Evolutionary conservation across 1,140 invertebrate genomes (phyloP).

Genomic region (Zaprionus taronus): DNA sequence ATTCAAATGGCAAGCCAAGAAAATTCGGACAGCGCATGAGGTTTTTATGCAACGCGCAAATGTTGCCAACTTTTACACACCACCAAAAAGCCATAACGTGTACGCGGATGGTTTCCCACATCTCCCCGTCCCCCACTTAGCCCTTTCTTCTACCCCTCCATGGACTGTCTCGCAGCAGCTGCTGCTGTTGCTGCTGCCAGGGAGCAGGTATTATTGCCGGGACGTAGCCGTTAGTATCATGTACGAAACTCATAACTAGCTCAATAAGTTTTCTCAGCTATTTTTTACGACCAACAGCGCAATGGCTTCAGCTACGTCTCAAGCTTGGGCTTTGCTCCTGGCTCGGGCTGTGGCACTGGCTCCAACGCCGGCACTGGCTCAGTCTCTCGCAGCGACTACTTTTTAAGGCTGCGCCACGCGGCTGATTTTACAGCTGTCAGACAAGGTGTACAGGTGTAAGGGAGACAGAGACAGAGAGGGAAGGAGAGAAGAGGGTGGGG

Average conservation of each 20-base stretch:
- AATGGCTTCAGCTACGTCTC: constrained; percentile 20
- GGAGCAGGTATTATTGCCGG: constrained; percentile 66
- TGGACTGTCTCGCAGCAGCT: constrained; percentile 13
- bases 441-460: constrained; percentile 57
- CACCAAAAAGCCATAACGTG: constrained; percentile 76
- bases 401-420: constrained; percentile 67
- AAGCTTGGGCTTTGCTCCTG: constrained; percentile 24
- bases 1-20: constrained; percentile 26
- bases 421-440: constrained; percentile 73
- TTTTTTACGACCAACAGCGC: constrained; percentile 71
- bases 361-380: constrained; percentile 18
- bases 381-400: constrained; percentile 22
- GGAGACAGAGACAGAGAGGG: neutral
- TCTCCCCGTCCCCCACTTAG: neutral
- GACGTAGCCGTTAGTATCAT: constrained; percentile 77
- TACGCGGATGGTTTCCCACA: constrained; percentile 38
- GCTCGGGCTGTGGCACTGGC: constrained; percentile 10
- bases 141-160: neutral
- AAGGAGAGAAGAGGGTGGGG: neutral
- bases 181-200: constrained; percentile 28
- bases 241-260: constrained; percentile 82
- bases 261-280: constrained; percentile 77
- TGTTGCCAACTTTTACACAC: constrained; percentile 70
- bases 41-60: constrained; percentile 59
- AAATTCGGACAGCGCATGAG: constrained; percentile 49